These are phyloP conservation scores for Rhinoraja longicauda DNA, from an alignment of 2,797 vertebrate genomes.

Conservation along the genomic window DNA sequence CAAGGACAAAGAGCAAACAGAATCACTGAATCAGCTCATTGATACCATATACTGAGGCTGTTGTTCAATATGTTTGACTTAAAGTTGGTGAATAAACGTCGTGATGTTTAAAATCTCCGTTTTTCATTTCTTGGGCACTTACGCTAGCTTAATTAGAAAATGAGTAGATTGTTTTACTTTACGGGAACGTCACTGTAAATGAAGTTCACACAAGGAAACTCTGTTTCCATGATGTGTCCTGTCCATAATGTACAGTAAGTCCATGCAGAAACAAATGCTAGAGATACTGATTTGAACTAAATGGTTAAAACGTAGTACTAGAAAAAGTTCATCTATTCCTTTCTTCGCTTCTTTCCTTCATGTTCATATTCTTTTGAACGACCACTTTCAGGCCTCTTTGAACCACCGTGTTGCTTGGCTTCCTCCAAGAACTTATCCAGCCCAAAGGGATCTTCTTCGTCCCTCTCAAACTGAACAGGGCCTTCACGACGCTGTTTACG, in stretches of 20 bases:
- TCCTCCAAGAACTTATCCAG: conserved; percentile 98
- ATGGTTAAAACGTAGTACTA: not conserved
- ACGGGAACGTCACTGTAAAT: conserved; percentile 5
- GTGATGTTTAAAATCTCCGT: not conserved
- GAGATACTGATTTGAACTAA: not conserved
- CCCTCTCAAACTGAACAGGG: conserved; percentile 83
- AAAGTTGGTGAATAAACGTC: conserved; percentile 13
- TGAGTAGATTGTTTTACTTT: conserved; percentile 14
- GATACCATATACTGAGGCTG: not conserved
- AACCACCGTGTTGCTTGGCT: conserved; percentile 92
- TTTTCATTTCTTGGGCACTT: not conserved
- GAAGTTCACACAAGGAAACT: not conserved
- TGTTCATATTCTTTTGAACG: conserved; percentile 93
- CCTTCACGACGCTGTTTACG: conserved; percentile 80
- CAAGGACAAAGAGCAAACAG: conserved; percentile 43
- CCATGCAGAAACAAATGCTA: conserved; percentile 9
- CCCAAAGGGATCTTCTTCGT: conserved; percentile 88
- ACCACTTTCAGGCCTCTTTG: conserved; percentile 83
- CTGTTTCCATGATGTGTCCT: not conserved
- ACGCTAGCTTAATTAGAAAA: not conserved
- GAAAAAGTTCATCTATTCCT: conserved; percentile 66
- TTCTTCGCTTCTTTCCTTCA: conserved; percentile 90
- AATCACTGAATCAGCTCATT: conserved; percentile 26
- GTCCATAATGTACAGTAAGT: not conserved
- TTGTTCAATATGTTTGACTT: conserved; percentile 3